Evolutionary conservation across 2,797 vertebrate genomes (phyloP).

Genomic region (Enteromius anoplus): DNA sequence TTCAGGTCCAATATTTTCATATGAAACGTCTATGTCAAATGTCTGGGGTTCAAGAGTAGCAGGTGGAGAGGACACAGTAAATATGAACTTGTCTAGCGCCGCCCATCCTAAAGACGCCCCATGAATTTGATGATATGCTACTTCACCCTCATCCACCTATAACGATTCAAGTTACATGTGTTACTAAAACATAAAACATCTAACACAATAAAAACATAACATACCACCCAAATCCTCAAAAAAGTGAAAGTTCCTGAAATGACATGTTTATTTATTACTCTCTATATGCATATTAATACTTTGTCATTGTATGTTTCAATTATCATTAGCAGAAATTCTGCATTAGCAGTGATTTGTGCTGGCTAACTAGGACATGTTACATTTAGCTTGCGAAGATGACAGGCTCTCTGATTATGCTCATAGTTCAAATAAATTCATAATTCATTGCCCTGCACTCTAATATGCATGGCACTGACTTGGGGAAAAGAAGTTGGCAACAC

Average conservation of each 20-base stretch:
- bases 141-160: conserved; percentile 82
- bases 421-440: conserved; percentile 63
- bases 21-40: conserved; percentile 86
- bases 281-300: background rate
- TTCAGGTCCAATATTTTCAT: conserved; percentile 79
- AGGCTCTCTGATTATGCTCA: conserved; percentile 50
- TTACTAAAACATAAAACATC: background rate
- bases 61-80: conserved; percentile 82
- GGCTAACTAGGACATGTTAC: conserved; percentile 59
- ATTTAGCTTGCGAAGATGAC: conserved; percentile 49
- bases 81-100: conserved; percentile 83
- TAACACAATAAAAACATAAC: background rate
- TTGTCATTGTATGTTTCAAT: background rate
- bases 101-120: conserved; percentile 79
- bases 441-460: conserved; percentile 62
- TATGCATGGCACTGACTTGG: conserved; percentile 41
- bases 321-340: background rate
- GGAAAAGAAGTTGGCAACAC: conserved; percentile 55
- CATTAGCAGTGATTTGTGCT: conserved; percentile 1
- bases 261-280: conserved; percentile 6
- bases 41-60: conserved; percentile 78
- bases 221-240: background rate
- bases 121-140: conserved; percentile 81
- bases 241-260: background rate
- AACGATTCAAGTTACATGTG: conserved; percentile 2